A percentile compares a stretch with the other conserved stretches of the same genome.
phyloP scores from a whole-genome alignment of 2,797 vertebrate genomes.

The Podargus strigoides region DNA sequence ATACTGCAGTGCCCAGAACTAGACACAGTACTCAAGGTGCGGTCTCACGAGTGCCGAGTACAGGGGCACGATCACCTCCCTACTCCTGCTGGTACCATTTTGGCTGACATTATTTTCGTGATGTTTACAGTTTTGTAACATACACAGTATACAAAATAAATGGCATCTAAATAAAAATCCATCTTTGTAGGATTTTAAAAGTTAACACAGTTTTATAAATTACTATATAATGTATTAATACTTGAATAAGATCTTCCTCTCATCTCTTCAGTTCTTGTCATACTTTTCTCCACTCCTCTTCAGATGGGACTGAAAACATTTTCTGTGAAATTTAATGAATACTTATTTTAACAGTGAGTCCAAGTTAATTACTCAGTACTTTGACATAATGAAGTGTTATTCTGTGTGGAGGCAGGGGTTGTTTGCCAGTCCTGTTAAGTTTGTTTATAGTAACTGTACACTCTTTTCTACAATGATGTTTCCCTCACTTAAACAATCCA shows the following conservation, averaged over 20 bases:
- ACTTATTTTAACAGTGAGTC: background rate
- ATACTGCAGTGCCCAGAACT: no score
- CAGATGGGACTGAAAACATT: background rate
- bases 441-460: background rate
- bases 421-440: constrained; percentile 12
- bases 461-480: background rate
- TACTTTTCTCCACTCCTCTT: background rate
- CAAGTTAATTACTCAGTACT: background rate
- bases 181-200: background rate
- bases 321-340: background rate
- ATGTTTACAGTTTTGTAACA: background rate
- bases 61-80: no score
- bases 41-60: no score
- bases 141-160: background rate
- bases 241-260: background rate
- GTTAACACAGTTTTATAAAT: background rate
- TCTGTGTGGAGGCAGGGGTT: background rate
- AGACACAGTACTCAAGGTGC: no score
- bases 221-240: background rate
- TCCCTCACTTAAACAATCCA: background rate
- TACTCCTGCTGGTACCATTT: no score
- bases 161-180: background rate
- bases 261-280: background rate
- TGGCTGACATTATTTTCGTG: background rate
- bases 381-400: background rate